Conservation (phyloP, 2,797 vertebrate species). For the Rhinoraja longicauda region DNA sequence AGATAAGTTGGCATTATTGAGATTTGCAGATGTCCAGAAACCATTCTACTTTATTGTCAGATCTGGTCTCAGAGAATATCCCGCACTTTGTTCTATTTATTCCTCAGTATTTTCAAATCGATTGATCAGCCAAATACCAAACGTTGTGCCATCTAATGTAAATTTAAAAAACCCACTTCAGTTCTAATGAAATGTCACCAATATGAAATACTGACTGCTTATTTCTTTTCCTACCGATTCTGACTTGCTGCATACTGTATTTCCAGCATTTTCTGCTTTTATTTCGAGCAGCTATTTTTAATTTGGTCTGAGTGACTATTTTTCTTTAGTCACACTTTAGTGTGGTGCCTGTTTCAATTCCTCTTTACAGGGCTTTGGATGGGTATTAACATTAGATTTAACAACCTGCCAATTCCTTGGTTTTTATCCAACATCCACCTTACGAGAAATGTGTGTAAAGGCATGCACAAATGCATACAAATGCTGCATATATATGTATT, state of each 20-base stretch:
- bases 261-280: too few relatives aligned
- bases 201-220: too few relatives aligned
- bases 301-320: too few relatives aligned
- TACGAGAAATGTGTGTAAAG: neutral
- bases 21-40: neutral
- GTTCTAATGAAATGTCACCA: too few relatives aligned
- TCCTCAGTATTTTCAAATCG: neutral
- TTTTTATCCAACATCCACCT: neutral
- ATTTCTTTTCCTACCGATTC: too few relatives aligned
- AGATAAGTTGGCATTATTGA: neutral
- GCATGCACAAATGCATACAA: neutral
- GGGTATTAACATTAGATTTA: neutral
- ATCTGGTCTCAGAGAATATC: too few relatives aligned
- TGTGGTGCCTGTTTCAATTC: neutral
- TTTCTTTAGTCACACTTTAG: neutral
- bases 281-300: too few relatives aligned
- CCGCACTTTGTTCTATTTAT: neutral
- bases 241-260: too few relatives aligned
- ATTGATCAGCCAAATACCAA: neutral
- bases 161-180: neutral
- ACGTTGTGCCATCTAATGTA: neutral
- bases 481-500: neutral
- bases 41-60: too few relatives aligned
- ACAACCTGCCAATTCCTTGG: neutral
- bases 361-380: neutral